phyloP scores from a whole-genome alignment of 2,797 vertebrate genomes.

The Nothura maculosa region DNA sequence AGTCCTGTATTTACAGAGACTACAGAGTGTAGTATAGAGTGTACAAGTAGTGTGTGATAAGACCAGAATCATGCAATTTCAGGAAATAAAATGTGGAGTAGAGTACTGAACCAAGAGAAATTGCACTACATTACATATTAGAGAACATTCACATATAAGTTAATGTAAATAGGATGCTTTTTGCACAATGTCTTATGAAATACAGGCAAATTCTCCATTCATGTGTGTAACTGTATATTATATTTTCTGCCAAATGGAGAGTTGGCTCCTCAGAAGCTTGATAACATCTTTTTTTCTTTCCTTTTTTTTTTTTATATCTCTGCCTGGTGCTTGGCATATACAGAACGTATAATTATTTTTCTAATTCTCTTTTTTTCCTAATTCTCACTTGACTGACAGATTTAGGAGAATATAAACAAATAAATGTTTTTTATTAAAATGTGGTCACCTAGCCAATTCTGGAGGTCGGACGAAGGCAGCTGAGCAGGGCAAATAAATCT shows the following conservation, averaged over 20 bases:
- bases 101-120: background rate
- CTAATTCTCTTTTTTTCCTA: conserved; percentile 13
- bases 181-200: background rate
- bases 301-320: background rate
- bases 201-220: background rate
- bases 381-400: conserved; percentile 21
- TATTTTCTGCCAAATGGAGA: background rate
- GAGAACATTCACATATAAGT: background rate
- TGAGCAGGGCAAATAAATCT: conserved; percentile 49
- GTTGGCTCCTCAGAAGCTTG: background rate
- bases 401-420: conserved; percentile 56
- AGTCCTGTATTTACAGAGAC: background rate
- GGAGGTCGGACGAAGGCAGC: background rate
- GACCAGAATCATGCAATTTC: background rate
- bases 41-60: background rate
- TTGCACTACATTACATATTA: background rate
- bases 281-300: background rate
- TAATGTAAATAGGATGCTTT: background rate
- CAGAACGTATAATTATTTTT: background rate
- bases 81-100: background rate
- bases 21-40: background rate
- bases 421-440: conserved; percentile 68
- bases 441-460: conserved; percentile 1
- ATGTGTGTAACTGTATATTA: background rate
- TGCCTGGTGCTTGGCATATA: background rate